Evolutionary conservation across 2,888 invertebrate species (phyloP).

Genomic region (Ametastegia equiseti): DNA sequence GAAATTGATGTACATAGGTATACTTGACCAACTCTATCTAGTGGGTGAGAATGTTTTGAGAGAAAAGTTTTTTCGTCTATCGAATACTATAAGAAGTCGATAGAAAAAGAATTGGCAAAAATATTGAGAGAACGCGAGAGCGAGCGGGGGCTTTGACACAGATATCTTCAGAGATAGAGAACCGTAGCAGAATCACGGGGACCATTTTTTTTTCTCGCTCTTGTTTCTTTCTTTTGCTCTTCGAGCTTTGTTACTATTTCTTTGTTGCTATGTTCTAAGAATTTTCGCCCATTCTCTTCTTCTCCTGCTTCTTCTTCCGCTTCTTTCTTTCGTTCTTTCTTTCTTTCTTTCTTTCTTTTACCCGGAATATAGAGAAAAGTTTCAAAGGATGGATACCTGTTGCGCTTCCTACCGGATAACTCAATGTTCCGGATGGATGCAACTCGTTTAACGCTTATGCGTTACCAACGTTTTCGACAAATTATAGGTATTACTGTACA

Average conservation of each 20-base stretch:
- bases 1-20: not conserved
- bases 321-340: constrained; percentile 59
- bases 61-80: not conserved
- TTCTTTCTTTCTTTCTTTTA: constrained; percentile 50
- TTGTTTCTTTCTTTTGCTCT: constrained; percentile 12
- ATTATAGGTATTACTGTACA: not conserved
- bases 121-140: not conserved
- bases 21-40: too few species aligned
- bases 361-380: constrained; percentile 62
- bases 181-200: not conserved
- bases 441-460: constrained; percentile 40
- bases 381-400: constrained; percentile 67
- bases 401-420: constrained; percentile 57
- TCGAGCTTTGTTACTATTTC: constrained; percentile 30
- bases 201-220: not conserved
- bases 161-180: not conserved
- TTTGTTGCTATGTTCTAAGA: constrained; percentile 50
- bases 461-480: constrained; percentile 13
- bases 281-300: constrained; percentile 54
- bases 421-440: constrained; percentile 38
- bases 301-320: too few species aligned
- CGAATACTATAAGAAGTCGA: not conserved
- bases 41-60: not conserved
- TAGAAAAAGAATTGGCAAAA: not conserved
- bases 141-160: not conserved